Evolutionary conservation across 2,113 vertebrate species (phyloP).

Genomic region (Alces alces): DNA sequence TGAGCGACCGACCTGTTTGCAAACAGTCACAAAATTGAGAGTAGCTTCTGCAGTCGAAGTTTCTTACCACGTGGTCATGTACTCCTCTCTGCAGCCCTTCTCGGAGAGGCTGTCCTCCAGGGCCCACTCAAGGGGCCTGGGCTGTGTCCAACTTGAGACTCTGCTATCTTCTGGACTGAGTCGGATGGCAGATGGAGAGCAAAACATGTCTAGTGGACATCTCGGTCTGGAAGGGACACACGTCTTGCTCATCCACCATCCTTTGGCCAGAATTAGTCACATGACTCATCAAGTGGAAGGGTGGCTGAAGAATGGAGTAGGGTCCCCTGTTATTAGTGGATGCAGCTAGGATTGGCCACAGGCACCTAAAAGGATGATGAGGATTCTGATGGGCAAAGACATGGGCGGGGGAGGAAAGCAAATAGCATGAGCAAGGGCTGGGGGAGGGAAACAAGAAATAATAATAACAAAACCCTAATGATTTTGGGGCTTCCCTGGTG

Average conservation of each 20-base stretch:
- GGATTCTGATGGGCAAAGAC: not conserved
- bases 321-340: accelerated
- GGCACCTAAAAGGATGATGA: accelerated
- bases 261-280: not conserved
- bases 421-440: not conserved
- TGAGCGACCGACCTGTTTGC: not conserved
- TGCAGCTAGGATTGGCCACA: accelerated
- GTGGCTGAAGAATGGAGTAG: accelerated
- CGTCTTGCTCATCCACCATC: accelerated
- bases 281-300: not conserved
- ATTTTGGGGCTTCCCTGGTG: not conserved
- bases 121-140: not conserved
- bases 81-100: not conserved
- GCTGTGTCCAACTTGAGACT: not conserved
- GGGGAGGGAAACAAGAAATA: not conserved
- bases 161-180: too few relatives aligned
- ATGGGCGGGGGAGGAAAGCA: not conserved
- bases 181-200: not conserved
- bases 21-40: not conserved
- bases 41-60: not conserved
- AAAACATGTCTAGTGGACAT: accelerated
- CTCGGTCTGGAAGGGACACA: accelerated
- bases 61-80: not conserved
- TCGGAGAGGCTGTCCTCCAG: too few relatives aligned
- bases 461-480: not conserved